Base-by-base conservation (phyloP, 2,797 vertebrate species). In the Chrosomus eos region DNA sequence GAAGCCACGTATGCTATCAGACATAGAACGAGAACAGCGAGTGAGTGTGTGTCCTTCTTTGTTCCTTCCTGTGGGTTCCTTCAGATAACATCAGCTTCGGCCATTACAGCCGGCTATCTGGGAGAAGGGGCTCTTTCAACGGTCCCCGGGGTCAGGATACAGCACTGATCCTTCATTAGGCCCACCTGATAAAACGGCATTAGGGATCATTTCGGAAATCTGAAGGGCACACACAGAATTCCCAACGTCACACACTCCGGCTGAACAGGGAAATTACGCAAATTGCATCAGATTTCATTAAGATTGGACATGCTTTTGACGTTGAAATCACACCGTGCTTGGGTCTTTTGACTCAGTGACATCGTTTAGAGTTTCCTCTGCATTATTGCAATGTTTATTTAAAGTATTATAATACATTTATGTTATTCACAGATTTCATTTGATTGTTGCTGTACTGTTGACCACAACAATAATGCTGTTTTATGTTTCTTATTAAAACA, bases 41-140 rank as follows among this genome's bases (percentile, higher is more conserved):
- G 26, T 85, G 83, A 76, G 51, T 85, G 21, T 87, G 55, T 85
- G 73, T 83, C 78, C 33, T 64, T 84, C 85, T 86, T 87, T 90
- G 86, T 86, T 82, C 87, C 88, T 92, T 91, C 88, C 90, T 91
- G 89, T 91, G 87, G 90, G 88, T 88, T 86, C 62, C 81, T 88
- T 77, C 73, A 90, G 92, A 92, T 92, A 90, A 90, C 88, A 90
- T 92, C 89, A 83, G 83, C 85, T 85, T 88, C 82, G 85, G 77
- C 82, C 82, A 80, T 83, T 86, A 81, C 81, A 82, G 87, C 71
- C 88, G 82, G 82, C 72, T 83, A 58, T 66, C 77, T 64, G 74
- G 68, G 68, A 80, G 81, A 80, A 83, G 84, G 68, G 84, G 82
- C 76, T 43, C 67, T 73, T 86, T 88, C 80, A 81, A 81, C 77